Evolutionary conservation across 2,888 invertebrate genomes (phyloP).

Genomic region (Plusia festucae): DNA sequence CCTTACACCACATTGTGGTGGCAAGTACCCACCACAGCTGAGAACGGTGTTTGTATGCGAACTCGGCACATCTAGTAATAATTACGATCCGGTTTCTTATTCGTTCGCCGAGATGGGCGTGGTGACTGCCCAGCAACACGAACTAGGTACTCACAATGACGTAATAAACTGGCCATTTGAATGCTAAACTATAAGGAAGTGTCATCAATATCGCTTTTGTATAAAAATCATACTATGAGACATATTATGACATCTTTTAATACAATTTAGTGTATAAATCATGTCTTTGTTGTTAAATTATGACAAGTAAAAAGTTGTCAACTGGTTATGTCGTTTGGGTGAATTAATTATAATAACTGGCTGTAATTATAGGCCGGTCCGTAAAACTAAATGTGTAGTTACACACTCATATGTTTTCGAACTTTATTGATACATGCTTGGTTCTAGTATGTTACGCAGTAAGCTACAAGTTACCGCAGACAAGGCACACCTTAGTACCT

Average conservation of each 20-base stretch:
- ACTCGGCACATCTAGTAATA: constrained; percentile 47
- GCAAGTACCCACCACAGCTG: constrained; percentile 11
- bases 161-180: constrained; percentile 59
- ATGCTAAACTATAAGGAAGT: constrained; percentile 61
- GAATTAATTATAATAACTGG: constrained; percentile 13
- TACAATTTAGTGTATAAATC: constrained; percentile 18
- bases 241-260: constrained; percentile 31
- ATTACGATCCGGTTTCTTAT: constrained; percentile 62
- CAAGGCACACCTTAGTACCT: constrained; percentile 4
- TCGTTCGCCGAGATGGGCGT: constrained; percentile 63
- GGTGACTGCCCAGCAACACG: constrained; percentile 61
- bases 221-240: constrained; percentile 16
- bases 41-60: constrained; percentile 35
- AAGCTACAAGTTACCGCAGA: not conserved
- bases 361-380: constrained; percentile 15
- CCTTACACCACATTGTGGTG: constrained; percentile 17
- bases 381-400: constrained; percentile 2
- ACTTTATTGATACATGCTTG: constrained; percentile 3
- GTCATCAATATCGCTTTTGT: constrained; percentile 37
- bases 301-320: constrained; percentile 18
- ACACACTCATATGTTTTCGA: constrained; percentile 1
- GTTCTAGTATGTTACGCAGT: constrained; percentile 2
- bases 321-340: not conserved
- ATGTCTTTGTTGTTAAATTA: constrained; percentile 9
- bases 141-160: constrained; percentile 53